A percentile compares a stretch with the other conserved stretches of the same genome.
Evolutionary conservation across 2,113 vertebrate genomes (phyloP).

Genomic region (Ranitomeya variabilis): DNA sequence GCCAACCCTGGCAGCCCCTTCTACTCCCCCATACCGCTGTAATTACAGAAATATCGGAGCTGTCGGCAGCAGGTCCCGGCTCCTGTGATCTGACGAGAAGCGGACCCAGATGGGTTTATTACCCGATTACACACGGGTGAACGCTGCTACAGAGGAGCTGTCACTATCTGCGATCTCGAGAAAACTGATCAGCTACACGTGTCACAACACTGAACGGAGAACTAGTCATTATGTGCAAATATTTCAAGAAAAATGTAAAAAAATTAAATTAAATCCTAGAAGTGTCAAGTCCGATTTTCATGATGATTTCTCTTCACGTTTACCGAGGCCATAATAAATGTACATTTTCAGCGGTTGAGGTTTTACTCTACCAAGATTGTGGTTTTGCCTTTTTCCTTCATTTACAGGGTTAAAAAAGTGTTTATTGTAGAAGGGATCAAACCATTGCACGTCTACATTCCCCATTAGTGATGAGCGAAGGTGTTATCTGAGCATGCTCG

Average conservation of each 20-base stretch:
- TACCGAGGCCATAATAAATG: neutral
- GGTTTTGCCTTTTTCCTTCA: neutral
- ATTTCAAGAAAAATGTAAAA: neutral
- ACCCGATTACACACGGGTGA: constrained; percentile 51
- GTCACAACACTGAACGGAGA: constrained; percentile 30
- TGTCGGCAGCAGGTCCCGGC: constrained; percentile 25
- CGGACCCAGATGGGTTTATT: constrained; percentile 23
- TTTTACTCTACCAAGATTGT: too few species aligned
- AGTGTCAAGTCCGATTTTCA: neutral
- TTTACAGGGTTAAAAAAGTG: too few species aligned
- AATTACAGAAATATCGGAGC: constrained; percentile 32
- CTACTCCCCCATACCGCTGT: neutral
- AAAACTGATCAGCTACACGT: neutral
- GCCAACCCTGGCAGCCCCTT: neutral
- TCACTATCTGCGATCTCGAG: neutral
- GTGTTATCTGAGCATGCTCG: too few species aligned
- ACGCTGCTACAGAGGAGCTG: constrained; percentile 11
- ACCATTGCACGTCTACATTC: too few species aligned
- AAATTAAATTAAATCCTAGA: neutral
- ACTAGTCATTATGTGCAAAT: constrained; percentile 30
- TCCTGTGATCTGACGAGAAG: constrained; percentile 39
- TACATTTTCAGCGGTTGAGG: too few species aligned
- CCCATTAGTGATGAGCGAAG: too few species aligned
- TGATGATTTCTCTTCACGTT: neutral
- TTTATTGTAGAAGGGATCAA: too few species aligned